A percentile compares a stretch with the other conserved stretches of the same genome.
Conservation (phyloP, 2,113 vertebrate species). For the Mustela nigripes region DNA sequence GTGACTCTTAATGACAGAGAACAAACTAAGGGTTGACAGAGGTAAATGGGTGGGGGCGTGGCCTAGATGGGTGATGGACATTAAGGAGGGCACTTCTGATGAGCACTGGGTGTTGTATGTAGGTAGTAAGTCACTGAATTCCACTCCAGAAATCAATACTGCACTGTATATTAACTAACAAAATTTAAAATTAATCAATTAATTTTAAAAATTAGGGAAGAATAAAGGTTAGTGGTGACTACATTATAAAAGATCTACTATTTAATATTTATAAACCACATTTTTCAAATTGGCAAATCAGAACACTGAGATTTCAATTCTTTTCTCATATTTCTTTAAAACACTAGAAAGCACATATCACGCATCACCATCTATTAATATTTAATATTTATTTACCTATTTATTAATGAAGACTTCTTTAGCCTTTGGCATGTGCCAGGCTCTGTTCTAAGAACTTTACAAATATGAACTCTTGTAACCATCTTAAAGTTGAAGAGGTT, state of each 20-base stretch:
- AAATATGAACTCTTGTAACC: background rate
- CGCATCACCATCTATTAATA: background rate
- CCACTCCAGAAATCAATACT: background rate
- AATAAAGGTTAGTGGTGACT: background rate
- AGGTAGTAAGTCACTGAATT: background rate
- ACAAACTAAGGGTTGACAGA: background rate
- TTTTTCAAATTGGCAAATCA: constrained; percentile 20
- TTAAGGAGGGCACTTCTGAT: background rate
- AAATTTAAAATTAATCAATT: background rate
- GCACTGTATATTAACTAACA: background rate
- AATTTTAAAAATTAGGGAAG: background rate
- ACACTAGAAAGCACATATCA: background rate
- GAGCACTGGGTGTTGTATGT: background rate
- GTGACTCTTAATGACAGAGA: background rate
- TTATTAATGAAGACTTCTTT: background rate
- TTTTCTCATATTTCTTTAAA: background rate
- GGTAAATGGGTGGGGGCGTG: background rate
- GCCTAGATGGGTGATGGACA: background rate
- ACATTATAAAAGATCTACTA: constrained; percentile 9
- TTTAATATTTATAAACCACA: constrained; percentile 26
- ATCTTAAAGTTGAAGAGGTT: background rate
- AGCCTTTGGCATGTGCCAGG: background rate
- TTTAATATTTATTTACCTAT: background rate
- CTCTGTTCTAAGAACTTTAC: background rate
- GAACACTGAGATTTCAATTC: background rate